Conservation (phyloP, 2,888 invertebrate species). For the Dynastes grantii region DNA sequence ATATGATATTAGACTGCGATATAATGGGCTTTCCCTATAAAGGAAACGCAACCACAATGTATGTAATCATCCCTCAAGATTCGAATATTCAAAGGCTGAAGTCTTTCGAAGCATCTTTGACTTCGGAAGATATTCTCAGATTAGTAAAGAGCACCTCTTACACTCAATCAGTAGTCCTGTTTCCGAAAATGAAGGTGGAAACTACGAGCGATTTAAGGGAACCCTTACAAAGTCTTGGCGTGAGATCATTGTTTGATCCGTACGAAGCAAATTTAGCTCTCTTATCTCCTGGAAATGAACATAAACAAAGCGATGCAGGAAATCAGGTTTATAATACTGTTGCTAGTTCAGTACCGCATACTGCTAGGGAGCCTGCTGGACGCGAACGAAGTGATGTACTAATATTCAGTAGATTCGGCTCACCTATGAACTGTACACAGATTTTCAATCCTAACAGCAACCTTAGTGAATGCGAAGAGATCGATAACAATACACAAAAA, state of each 20-base stretch:
- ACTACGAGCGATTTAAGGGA: slow-evolving; percentile 74
- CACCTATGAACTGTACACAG: slow-evolving; percentile 61
- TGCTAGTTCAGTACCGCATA: neutral
- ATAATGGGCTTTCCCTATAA: slow-evolving; percentile 83
- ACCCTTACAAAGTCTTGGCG: slow-evolving; percentile 75
- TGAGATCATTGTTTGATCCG: slow-evolving; percentile 77
- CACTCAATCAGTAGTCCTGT: slow-evolving; percentile 73
- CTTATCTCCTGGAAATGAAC: slow-evolving; percentile 71
- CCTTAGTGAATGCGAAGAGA: slow-evolving; percentile 58
- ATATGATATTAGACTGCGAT: slow-evolving; percentile 72
- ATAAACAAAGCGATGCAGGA: slow-evolving; percentile 37
- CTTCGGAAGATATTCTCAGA: slow-evolving; percentile 71
- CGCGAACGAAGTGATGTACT: slow-evolving; percentile 48
- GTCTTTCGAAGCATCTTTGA: slow-evolving; percentile 71
- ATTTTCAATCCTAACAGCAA: slow-evolving; percentile 62
- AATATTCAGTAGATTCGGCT: slow-evolving; percentile 60
- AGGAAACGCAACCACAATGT: slow-evolving; percentile 78
- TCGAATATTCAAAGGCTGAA: slow-evolving; percentile 71
- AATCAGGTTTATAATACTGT: slow-evolving; percentile 30
- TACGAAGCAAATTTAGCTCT: slow-evolving; percentile 79
- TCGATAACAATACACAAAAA: slow-evolving; percentile 56
- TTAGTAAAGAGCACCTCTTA: slow-evolving; percentile 71
- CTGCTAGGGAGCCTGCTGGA: neutral
- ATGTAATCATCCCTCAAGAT: slow-evolving; percentile 77
- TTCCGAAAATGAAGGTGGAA: slow-evolving; percentile 83